Base-by-base conservation (phyloP, 2,888 invertebrate species). In the Brenthis ino region DNA sequence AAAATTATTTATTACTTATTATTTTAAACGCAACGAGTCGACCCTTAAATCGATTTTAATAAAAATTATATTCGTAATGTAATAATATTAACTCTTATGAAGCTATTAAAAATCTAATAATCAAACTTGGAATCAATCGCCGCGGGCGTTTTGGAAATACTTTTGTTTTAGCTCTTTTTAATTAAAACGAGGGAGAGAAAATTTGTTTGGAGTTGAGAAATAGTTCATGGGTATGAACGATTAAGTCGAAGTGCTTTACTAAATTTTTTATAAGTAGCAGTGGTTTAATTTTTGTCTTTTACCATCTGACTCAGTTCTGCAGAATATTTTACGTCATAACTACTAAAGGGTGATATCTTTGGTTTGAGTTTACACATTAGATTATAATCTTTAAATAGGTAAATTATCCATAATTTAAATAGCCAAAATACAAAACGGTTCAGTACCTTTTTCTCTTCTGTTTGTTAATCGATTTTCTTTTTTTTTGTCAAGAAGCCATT, bases 131-230 rank as follows among this genome's bases (percentile, higher is more conserved):
- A 64, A 55, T 48, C 64, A 64, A 64, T 47, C 12, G 24, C 55
- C 64, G n/a, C 14, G 24, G 56, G 54, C 47, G 16, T 20, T 56
- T 64, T 47, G n/a, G 6, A 43, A 56, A 56, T 56, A 54, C 51
- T 56, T 56, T 56, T 64, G 24, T 37, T 64, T 54, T 55, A 54
- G 33, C 20, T 61, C 28, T 50, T 61, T 61, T 61, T 61, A 50
- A 61, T 50, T 61, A 50, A 61, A 61, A 61, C 24, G 11, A 61
- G 33, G 33, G 60, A 24, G 48, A 50, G 16, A 53, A 61, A 61
- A 50, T 51, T 61, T 37, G 51, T 61, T 61, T 51, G 51, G 50
- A 33, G 20, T 61, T 61, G 24, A 58, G 51, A 53, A 61, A 61
- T 61, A 51, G 50, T 61, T 61, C 12, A 33, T 50, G 61, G 16